Conservation (phyloP, 2,113 vertebrate genomes). For the Otus sunia region DNA sequence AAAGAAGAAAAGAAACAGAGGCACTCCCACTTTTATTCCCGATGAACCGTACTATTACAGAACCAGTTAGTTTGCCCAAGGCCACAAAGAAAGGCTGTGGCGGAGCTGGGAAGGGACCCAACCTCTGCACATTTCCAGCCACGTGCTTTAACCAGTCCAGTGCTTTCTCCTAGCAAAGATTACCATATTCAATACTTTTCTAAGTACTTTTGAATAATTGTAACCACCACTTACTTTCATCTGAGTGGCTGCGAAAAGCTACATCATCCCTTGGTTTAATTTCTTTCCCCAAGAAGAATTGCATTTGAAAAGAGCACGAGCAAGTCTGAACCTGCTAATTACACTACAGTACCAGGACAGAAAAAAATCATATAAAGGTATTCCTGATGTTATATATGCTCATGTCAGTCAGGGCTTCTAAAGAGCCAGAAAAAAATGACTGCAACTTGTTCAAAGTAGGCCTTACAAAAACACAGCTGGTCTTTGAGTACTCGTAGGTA, state of each 20-base stretch:
- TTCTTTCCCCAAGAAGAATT: slow-evolving; percentile 47
- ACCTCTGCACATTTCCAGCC: slow-evolving; percentile 52
- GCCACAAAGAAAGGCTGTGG: slow-evolving; percentile 49
- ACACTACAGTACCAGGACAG: neutral
- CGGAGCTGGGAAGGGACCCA: slow-evolving; percentile 21
- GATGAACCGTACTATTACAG: neutral
- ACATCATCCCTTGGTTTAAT: slow-evolving; percentile 54
- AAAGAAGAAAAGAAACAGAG: neutral
- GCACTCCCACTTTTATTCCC: neutral
- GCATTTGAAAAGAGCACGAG: slow-evolving; percentile 50
- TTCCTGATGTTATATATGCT: slow-evolving; percentile 6
- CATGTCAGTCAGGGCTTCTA: slow-evolving; percentile 10
- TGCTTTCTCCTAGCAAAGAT: slow-evolving; percentile 25
- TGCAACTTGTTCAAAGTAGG: slow-evolving; percentile 18
- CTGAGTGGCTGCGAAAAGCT: slow-evolving; percentile 48
- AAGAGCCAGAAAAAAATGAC: neutral
- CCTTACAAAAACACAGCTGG: slow-evolving; percentile 41
- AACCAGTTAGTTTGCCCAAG: slow-evolving; percentile 51
- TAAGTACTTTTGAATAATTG: slow-evolving; percentile 61
- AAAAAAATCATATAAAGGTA: slow-evolving; percentile 33
- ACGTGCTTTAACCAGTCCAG: slow-evolving; percentile 41
- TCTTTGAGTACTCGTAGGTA: neutral
- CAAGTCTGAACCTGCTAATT: slow-evolving; percentile 57
- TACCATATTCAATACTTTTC: slow-evolving; percentile 51
- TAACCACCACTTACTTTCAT: slow-evolving; percentile 66